Percentiles rank a stretch among this genome's conserved stretches.
These are phyloP conservation scores for Galaxea fascicularis DNA, from an alignment of 92 coral and sea anemone genomes.

Conservation along the genomic window DNA sequence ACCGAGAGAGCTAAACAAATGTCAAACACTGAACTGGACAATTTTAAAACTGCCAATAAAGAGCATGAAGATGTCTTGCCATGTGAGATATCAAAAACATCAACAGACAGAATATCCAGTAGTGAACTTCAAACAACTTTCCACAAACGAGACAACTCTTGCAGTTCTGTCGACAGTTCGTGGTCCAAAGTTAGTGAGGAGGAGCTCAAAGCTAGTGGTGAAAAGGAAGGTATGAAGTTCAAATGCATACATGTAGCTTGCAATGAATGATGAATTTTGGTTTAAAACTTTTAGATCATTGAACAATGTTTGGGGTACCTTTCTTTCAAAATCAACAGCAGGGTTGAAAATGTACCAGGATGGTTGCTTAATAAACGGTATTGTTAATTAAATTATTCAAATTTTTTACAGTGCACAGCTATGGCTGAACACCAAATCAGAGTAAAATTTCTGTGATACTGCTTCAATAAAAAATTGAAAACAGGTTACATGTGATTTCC, in stretches of 20 bases:
- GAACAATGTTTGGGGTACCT: too few relatives aligned
- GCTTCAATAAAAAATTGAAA: too few relatives aligned
- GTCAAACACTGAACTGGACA: not conserved
- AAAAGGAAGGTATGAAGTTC: slow-evolving; percentile 6
- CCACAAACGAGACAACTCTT: slow-evolving; percentile 69
- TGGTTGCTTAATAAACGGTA: too few relatives aligned
- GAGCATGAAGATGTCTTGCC: not conserved
- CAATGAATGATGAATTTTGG: too few relatives aligned
- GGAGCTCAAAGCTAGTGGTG: slow-evolving; percentile 53
- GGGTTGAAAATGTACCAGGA: too few relatives aligned
- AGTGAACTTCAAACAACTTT: not conserved
- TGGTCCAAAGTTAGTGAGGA: slow-evolving; percentile 90
- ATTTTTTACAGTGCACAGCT: too few relatives aligned
- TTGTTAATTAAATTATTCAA: too few relatives aligned
- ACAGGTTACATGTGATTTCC: too few relatives aligned
- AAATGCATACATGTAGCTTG: not conserved
- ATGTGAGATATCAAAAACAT: not conserved
- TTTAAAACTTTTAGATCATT: too few relatives aligned
- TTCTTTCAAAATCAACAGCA: too few relatives aligned
- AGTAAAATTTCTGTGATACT: too few relatives aligned
- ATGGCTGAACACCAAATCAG: too few relatives aligned
- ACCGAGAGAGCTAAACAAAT: slow-evolving; percentile 1
- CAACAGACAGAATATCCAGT: not conserved
- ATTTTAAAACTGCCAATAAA: not conserved
- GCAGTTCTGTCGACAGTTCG: slow-evolving; percentile 84